Evolutionary conservation across 2,888 invertebrate genomes (phyloP).

Genomic region (Conus canariensis): DNA sequence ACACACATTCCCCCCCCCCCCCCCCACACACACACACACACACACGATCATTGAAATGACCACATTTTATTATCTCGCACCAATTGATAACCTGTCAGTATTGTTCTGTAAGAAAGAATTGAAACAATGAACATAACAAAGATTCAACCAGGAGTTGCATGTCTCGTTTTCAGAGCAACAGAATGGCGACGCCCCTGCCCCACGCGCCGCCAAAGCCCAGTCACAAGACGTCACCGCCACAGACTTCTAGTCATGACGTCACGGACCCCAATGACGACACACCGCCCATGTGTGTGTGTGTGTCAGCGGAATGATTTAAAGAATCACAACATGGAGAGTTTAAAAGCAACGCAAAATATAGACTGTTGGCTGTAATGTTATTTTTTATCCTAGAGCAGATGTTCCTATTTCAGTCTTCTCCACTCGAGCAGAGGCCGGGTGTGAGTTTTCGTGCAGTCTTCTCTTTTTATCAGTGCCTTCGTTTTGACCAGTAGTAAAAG

Average conservation of each 20-base stretch:
- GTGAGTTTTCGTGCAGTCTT: conserved; percentile 19
- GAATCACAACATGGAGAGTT: background rate
- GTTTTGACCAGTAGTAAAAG: background rate
- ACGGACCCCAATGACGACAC: background rate
- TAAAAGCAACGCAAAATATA: background rate
- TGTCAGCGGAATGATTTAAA: background rate
- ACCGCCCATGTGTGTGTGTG: background rate
- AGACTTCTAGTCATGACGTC: conserved; percentile 41
- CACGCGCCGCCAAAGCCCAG: conserved; percentile 25
- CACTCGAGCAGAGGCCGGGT: background rate
- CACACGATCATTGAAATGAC: too few species aligned
- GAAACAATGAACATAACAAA: too few species aligned
- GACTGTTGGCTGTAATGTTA: background rate
- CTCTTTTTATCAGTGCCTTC: background rate
- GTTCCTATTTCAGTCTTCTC: background rate
- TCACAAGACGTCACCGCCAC: conserved; percentile 20
- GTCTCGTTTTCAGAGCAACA: conserved; percentile 34
- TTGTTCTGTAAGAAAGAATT: too few species aligned
- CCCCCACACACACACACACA: too few species aligned
- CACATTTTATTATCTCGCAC: too few species aligned
- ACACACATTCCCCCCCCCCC: too few species aligned
- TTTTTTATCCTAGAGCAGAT: background rate
- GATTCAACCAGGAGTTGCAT: too few species aligned
- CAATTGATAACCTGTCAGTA: too few species aligned
- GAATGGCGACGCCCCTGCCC: conserved; percentile 31